phyloP scores from a whole-genome alignment of 2,888 invertebrate species.

The Parasteatoda lunata region DNA sequence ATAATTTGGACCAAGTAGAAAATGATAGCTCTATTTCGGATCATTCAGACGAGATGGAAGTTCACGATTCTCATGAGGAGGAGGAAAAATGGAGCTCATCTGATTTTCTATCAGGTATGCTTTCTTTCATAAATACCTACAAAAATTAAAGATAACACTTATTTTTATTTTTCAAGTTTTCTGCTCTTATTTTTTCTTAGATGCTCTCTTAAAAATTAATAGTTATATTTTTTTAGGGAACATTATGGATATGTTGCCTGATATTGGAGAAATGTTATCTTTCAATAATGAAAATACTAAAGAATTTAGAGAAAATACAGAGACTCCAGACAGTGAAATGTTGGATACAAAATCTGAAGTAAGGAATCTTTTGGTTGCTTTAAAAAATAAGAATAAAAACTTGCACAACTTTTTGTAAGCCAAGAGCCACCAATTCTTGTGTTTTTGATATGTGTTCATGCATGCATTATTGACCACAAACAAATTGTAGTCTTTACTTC shows the following conservation, averaged over 20 bases:
- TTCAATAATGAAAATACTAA: conserved; percentile 28
- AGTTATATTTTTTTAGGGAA: conserved; percentile 5
- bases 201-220: background rate
- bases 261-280: conserved; percentile 35
- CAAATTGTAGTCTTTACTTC: too few species aligned
- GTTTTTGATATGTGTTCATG: too few species aligned
- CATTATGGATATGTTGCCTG: conserved; percentile 32
- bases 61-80: background rate
- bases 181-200: background rate
- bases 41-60: background rate
- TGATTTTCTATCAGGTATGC: background rate
- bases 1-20: background rate
- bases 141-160: background rate
- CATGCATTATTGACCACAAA: too few species aligned
- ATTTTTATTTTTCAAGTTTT: conserved; percentile 7
- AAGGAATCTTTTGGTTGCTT: background rate
- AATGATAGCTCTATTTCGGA: background rate
- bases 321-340: too few species aligned
- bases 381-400: too few species aligned
- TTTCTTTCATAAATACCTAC: background rate
- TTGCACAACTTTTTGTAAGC: too few species aligned
- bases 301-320: background rate
- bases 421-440: too few species aligned
- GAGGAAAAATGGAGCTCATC: background rate
- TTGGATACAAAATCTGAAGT: background rate